These are phyloP conservation scores for Eclectus roratus DNA, from an alignment of 2,113 vertebrate genomes.

Conservation along the genomic window DNA sequence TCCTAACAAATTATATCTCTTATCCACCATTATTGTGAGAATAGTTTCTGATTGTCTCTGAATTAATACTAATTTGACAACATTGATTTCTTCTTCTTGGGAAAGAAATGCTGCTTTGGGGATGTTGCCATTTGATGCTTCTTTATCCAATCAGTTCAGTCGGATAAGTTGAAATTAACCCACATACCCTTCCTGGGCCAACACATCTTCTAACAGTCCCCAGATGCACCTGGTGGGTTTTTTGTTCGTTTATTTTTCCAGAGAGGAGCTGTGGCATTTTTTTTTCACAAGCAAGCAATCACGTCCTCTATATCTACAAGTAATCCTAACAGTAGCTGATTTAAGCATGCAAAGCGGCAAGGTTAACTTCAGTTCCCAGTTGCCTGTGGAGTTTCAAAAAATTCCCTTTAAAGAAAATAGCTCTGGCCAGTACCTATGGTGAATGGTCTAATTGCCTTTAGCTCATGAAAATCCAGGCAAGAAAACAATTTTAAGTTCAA, in stretches of 20 bases:
- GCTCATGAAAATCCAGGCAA: neutral
- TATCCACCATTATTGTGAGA: neutral
- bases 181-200: neutral
- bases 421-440: neutral
- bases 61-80: neutral
- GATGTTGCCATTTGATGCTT: neutral
- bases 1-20: neutral
- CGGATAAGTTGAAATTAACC: neutral
- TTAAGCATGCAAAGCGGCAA: neutral
- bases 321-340: neutral
- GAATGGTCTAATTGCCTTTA: neutral
- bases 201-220: neutral
- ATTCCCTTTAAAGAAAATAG: neutral
- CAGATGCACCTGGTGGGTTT: fast-evolving
- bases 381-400: neutral
- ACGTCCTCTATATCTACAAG: neutral
- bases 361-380: neutral
- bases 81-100: neutral
- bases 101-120: neutral
- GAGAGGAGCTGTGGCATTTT: neutral
- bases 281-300: neutral
- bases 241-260: neutral
- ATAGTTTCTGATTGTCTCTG: neutral
- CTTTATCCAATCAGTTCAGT: neutral
- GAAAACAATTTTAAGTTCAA: neutral